These are phyloP conservation scores for Pituophis catenifer DNA, from an alignment of 2,113 vertebrate species.

Conservation along the genomic window DNA sequence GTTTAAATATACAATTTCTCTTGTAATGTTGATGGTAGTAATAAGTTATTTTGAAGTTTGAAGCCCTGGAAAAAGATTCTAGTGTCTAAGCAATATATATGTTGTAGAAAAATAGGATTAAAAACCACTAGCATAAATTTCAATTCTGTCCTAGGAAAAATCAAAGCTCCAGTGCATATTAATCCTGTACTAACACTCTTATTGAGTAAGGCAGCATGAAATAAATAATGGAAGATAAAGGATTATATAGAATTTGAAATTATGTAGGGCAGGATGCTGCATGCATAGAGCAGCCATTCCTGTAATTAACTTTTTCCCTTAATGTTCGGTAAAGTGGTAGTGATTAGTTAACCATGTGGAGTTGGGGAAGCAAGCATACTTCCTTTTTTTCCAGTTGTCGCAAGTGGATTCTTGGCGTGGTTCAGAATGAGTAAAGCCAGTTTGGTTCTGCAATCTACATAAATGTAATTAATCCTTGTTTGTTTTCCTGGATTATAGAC, in stretches of 20 bases:
- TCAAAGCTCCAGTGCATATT: neutral
- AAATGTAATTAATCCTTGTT: neutral
- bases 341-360: neutral
- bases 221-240: neutral
- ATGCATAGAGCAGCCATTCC: neutral
- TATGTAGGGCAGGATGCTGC: neutral
- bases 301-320: neutral
- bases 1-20: neutral
- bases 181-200: neutral
- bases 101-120: neutral
- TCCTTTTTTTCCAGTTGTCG: neutral
- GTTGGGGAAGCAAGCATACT: neutral
- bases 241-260: neutral
- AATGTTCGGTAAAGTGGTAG: neutral
- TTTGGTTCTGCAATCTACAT: neutral
- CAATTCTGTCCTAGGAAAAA: neutral
- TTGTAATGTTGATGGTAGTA: neutral
- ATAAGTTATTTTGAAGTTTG: neutral
- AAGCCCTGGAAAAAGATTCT: neutral
- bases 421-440: neutral
- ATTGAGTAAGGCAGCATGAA: neutral
- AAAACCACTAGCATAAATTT: neutral
- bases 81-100: neutral
- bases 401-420: neutral
- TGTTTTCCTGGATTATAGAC: neutral